phyloP scores from a whole-genome alignment of 2,888 invertebrate genomes.

The Neoscelio sp. region DNA sequence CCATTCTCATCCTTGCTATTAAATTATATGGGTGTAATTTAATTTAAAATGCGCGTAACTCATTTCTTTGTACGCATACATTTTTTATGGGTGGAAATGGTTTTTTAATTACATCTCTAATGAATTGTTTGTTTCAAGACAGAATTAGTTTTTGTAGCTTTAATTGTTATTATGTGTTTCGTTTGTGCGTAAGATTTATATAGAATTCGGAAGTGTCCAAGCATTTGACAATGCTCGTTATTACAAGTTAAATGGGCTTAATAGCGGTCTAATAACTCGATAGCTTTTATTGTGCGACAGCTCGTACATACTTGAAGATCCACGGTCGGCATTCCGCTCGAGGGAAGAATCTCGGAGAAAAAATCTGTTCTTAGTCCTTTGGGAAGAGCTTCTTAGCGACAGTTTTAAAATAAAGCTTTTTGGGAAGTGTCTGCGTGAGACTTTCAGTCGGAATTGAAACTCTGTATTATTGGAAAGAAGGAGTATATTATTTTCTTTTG shows the following conservation, averaged over 20 bases:
- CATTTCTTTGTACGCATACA: no score
- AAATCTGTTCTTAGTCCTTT: constrained; percentile 38
- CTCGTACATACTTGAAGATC: constrained; percentile 59
- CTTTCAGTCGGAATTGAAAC: constrained; percentile 17
- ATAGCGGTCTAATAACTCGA: constrained; percentile 65
- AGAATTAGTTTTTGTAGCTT: constrained; percentile 21
- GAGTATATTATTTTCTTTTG: no score
- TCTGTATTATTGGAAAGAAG: neutral
- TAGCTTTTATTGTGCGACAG: constrained; percentile 66
- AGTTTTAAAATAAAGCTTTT: constrained; percentile 44
- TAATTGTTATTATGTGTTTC: constrained; percentile 44
- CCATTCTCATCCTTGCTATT: no score
- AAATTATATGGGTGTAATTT: no score
- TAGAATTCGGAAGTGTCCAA: constrained; percentile 31
- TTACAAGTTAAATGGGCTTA: constrained; percentile 43
- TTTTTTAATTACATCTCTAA: neutral
- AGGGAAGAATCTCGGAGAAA: constrained; percentile 55
- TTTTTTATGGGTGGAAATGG: no score
- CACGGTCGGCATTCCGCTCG: constrained; percentile 54
- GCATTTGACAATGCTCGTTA: constrained; percentile 55
- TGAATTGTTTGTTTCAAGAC: neutral
- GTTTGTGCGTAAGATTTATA: constrained; percentile 48
- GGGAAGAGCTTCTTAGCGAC: constrained; percentile 43
- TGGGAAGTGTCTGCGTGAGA: constrained; percentile 42
- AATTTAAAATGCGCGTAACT: no score